Evolutionary conservation across 2,888 invertebrate genomes (phyloP), one percentile per base, ranked within the genome.

Genomic region (Dexiosoma caninum): DNA sequence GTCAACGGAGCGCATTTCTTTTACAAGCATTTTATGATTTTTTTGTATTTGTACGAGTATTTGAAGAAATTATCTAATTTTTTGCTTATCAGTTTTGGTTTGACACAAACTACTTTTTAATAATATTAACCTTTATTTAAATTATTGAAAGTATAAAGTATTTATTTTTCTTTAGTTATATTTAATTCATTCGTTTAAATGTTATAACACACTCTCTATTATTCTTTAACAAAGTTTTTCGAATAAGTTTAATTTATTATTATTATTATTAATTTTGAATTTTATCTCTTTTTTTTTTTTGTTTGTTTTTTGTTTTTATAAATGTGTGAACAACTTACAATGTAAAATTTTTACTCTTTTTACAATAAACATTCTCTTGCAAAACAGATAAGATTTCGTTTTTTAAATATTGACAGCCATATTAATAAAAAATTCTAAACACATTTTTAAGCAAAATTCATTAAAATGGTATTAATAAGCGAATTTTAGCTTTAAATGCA

Each of bases 1-100:
- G 71, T 67, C 76, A 83, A 83, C 82, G 82, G 76, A 82, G 76
- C 80, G 82, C 83, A 78, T 81, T 83, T 83, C 49, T 51, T 72
- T 71, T 82, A 44, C 67, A 74, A 27, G 82, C 82, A 80, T 82
- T 82, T 79, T 79, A 67, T 69, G 1, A 57, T 69, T 64, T 69
- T n/a, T n/a, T n/a, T n/a, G n/a, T n/a, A n/a, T n/a, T n/a, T 49
- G 59, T 74, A 75, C 78, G 66, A 30, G 12, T 64, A 42, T 71
- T 71, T 49, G 37, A 55, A 46, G 51, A 30, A 53, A 53, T 40
- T 42, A 55, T 49, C 37, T 64, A 30, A 32, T 35, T 64, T 19
- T 32, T 14, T 72, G 27, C 37, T 46, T 19, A 35, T 69, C 49
- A 16, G 14, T 19, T 76, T 57, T 71, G 57, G 57, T 57, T 75